Evolutionary conservation across 2,888 invertebrate species (phyloP).

Genomic region (Lithophane leautieri): DNA sequence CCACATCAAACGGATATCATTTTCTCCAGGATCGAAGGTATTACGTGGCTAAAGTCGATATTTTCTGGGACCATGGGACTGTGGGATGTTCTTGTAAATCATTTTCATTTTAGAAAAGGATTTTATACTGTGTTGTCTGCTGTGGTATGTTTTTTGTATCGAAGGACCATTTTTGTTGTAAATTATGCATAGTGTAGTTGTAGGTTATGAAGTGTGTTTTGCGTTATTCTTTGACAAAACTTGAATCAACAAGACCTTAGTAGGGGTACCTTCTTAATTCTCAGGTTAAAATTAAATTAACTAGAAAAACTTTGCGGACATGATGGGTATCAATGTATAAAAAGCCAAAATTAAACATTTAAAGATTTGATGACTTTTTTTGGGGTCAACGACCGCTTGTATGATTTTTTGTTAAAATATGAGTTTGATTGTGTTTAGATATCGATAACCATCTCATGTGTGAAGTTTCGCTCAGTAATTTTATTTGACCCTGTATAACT

Average conservation of each 20-base stretch:
- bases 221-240: no score
- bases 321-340: no score
- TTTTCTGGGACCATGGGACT: conserved; percentile 41
- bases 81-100: conserved; percentile 46
- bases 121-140: conserved; percentile 20
- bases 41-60: conserved; percentile 57
- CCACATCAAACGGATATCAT: conserved; percentile 74
- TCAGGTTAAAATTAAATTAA: not conserved
- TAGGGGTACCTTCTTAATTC: not conserved
- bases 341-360: no score
- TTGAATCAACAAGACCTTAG: not conserved
- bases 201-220: not conserved
- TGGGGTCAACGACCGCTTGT: no score
- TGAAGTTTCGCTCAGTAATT: no score
- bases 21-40: conserved; percentile 66
- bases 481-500: no score
- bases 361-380: no score
- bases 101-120: conserved; percentile 56
- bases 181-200: not conserved
- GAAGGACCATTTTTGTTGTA: conserved; percentile 1
- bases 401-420: no score
- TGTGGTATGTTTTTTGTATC: conserved; percentile 3
- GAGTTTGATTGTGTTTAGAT: no score
- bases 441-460: no score
- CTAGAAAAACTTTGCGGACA: no score